Evolutionary conservation across 2,888 invertebrate genomes (phyloP).

Genomic region (Dysmachus trigonus): DNA sequence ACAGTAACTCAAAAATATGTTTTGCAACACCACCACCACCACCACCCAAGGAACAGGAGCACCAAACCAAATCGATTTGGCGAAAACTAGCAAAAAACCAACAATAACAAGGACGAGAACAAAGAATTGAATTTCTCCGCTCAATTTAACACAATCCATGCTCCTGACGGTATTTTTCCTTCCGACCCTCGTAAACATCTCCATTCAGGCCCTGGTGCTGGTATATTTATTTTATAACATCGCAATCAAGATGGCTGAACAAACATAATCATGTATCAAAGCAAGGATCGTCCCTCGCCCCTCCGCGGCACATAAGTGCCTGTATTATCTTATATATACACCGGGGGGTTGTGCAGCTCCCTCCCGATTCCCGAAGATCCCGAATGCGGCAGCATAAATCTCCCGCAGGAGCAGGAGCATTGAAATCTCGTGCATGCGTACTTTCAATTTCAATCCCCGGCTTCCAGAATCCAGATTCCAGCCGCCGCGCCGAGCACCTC

Average conservation of each 20-base stretch:
- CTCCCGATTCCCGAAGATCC: constrained; percentile 19
- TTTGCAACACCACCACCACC: neutral
- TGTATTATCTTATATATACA: constrained; percentile 34
- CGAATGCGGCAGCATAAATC: constrained; percentile 31
- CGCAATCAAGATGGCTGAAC: constrained; percentile 66
- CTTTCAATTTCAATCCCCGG: constrained; percentile 4
- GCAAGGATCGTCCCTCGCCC: neutral
- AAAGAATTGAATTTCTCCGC: constrained; percentile 52
- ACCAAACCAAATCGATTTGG: constrained; percentile 26
- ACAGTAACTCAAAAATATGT: constrained; percentile 36
- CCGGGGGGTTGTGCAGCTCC: constrained; percentile 6
- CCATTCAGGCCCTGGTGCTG: constrained; percentile 24
- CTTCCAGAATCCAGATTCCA: neutral
- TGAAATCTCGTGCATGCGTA: constrained; percentile 27
- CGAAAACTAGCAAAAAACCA: constrained; percentile 3
- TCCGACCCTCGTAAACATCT: constrained; percentile 52
- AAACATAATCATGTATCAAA: constrained; percentile 62
- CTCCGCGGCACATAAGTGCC: constrained; percentile 24
- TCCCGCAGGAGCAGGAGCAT: neutral
- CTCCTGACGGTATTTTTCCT: constrained; percentile 57
- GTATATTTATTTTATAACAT: constrained; percentile 65
- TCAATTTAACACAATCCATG: constrained; percentile 58
- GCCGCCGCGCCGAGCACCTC: neutral
- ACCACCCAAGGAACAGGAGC: neutral
- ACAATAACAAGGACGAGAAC: neutral